These are phyloP conservation scores for Protobothrops mucrosquamatus DNA, from an alignment of 2,113 vertebrate species.

Conservation along the genomic window DNA sequence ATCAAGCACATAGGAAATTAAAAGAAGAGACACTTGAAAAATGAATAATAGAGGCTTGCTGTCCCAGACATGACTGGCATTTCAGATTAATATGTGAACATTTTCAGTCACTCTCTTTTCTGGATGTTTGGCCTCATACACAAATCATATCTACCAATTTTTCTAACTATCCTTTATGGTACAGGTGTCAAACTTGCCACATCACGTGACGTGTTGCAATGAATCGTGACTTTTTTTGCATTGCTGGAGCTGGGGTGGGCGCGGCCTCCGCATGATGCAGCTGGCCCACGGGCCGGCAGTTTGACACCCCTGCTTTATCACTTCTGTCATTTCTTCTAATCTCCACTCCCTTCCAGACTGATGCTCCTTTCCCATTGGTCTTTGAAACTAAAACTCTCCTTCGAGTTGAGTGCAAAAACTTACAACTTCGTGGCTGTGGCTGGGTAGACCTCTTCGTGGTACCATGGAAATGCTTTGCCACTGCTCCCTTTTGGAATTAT, in stretches of 20 bases:
- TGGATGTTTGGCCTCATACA: background rate
- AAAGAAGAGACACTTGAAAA: background rate
- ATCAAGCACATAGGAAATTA: background rate
- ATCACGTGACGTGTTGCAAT: no score
- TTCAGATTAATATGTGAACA: background rate
- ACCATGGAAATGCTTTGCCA: background rate
- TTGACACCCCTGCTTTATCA: background rate
- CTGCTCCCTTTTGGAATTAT: background rate
- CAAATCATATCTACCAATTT: background rate
- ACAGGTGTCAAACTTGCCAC: no score
- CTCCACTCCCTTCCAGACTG: background rate
- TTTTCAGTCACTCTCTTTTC: background rate
- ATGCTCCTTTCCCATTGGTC: background rate
- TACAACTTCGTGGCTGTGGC: background rate
- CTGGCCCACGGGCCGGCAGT: no score
- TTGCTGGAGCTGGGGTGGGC: no score
- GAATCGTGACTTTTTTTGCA: no score
- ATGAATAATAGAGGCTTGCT: background rate
- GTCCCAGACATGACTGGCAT: background rate
- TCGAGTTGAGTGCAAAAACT: background rate
- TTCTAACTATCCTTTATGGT: background rate
- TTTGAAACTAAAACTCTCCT: background rate
- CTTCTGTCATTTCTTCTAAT: background rate
- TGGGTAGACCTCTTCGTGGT: background rate
- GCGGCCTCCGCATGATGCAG: no score